Evolutionary conservation across 2,888 invertebrate genomes (phyloP), one percentile per base, ranked within the genome.

Genomic region (Morpho helenor): DNA sequence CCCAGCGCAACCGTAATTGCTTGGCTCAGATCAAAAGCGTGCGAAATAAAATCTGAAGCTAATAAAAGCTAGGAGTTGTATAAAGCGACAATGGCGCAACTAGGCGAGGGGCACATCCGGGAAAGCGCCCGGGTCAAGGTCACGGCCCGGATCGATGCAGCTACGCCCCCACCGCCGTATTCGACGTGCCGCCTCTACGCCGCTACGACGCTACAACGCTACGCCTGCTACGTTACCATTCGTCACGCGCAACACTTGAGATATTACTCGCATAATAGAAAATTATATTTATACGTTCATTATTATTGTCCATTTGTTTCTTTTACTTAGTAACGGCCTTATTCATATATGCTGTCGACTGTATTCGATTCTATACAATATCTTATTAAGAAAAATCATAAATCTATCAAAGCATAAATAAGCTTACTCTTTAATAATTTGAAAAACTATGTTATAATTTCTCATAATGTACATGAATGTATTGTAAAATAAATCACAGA

Each of bases 81-180:
- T 75, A 76, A 75, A 82, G 81, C 81, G 81, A 83, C 81, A 84
- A 83, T 83, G 75, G 84, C 83, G 83, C 81, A 82, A 83, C 80
- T 82, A 77, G 83, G 81, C 80, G 77, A 82, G 75, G 68, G 68
- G 80, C 75, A 84, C 83, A 87, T 85, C 90, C 88, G 90, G 89
- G 89, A 88, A 85, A 83, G 86, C 88, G 89, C 88, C 81, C 92
- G 81, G 92, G 93, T 92, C 92, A 92, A 92, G 92, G 93, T 92
- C 92, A 92, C 91, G 91, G 89, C 81, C 84, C 82, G 87, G 92
- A 92, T 92, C 92, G 92, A 92, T 92, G 91, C 91, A 92, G 92
- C 92, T 84, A 84, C 84, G 83, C 77, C 79, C 81, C 80, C 75
- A 73, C 74, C 72, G 73, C 76, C 75, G 75, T 77, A 72, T 72